Base-by-base conservation (phyloP, 2,113 vertebrate genomes). In the Pseudorectes ferrugineus region DNA sequence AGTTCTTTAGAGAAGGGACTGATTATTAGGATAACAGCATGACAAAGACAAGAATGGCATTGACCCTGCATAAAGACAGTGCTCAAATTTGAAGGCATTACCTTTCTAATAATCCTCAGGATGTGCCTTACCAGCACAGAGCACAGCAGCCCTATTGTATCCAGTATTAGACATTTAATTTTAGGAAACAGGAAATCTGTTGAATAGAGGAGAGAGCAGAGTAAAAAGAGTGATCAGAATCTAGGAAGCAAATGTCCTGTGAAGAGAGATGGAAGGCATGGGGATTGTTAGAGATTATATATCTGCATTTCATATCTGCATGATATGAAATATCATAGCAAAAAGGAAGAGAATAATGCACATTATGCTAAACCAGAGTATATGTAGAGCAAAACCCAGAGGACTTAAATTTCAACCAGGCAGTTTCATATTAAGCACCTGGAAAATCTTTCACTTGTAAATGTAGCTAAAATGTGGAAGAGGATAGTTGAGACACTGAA, bases 121-220 rank as follows among this genome's bases (percentile, higher is more conserved):
- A 78, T 81, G 19, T 87, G 61, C 46, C 38, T 89, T 51, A 46
- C 76, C 16, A 77, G 51, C 51, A 74, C 42, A 51, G 68, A 63
- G 42, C 61, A 22, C 46, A 92, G 61, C 65, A 84, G 57, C 55
- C 0, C 9, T 62, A 51, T 26, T 84, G 19, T 91, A 66, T 58
- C 16, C 35, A 74, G 33, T 62, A 67, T 70, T 59, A 72, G 42
- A 35, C 55, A 80, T 83, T 84, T 62, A 76, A 92, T 80, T 73
- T 73, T 92, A 76, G 93, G 85, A 94, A 89, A 92, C 29, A 45
- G 86, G 59, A 92, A 84, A 86, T 77, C 59, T 72, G 21, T 78
- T 71, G 35, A 92, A 92, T 49, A 78, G n/a, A 83, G 31, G 61
- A 80, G n/a, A 74, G 18, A 87, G 26, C 1, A 4, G 33, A 89